Base-by-base conservation (phyloP, 2,113 vertebrate species). In the Aptenodytes patagonicus region DNA sequence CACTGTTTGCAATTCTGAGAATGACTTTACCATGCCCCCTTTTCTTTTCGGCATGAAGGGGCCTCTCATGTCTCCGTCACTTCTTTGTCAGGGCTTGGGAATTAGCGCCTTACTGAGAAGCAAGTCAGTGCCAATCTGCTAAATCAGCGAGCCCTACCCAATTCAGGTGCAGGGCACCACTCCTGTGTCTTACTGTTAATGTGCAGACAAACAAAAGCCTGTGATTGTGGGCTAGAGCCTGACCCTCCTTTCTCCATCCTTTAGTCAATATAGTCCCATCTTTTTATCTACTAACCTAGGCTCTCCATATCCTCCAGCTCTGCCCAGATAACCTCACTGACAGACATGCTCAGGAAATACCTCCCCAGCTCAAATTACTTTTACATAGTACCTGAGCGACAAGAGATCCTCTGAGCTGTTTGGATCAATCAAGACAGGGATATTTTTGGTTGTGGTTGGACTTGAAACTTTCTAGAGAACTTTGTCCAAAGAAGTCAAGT, bases 181-280 rank as follows among this genome's bases (percentile, higher is more conserved):
- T 55, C 73, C 57, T 2, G 0, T 25, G 24, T 18, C 44, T 40
- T 4, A 26, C 31, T 58, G 5, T 3, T 49, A 24, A 18, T 3
- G 4, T 5, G 31, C 55, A 76, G n/a, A 25, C n/a, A 76, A 55
- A 69, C 21, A 22, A 44, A 60, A 60, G 44, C 9, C 72, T 29
- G 64, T 4, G 17, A 14, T 1, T 46, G 11, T 24, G 47, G 40
- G 40, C 22, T 58, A 55, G 31, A 90, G n/a, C 68, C 64, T 66
- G 49, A 32, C 46, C 26, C 54, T 60, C 22, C 52, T 55, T 86
- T 55, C 58, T 47, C n/a, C 51, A 44, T 11, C 49, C 29, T 26
- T 72, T 22, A 55, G 17, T 28, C 19, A n/a, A 5, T 3, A 7
- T 0, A 47, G 55, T 17, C 20, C 26, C 47, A 34, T 5, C 38